A percentile compares a stretch with the other conserved stretches of the same genome.
phyloP scores from a whole-genome alignment of 2,113 vertebrate species.

The Tympanuchus pallidicinctus region DNA sequence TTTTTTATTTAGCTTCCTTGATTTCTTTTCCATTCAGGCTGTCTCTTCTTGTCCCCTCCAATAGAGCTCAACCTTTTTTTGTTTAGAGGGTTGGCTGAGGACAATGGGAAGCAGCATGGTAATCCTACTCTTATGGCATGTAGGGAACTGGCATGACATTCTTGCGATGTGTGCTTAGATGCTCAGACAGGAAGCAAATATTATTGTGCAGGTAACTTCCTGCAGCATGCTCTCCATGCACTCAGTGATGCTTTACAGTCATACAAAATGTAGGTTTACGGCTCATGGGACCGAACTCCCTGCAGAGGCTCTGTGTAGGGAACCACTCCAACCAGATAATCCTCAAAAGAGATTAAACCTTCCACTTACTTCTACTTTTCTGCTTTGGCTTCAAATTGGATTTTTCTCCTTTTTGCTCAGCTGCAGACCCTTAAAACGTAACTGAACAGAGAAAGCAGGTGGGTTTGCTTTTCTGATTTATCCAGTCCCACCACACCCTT shows the following conservation, averaged over 20 bases:
- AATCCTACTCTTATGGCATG: background rate
- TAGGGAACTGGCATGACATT: background rate
- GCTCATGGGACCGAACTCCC: background rate
- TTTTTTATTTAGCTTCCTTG: background rate
- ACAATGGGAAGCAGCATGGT: background rate
- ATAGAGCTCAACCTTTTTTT: background rate
- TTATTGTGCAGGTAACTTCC: background rate
- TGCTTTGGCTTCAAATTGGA: background rate
- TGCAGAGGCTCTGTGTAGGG: background rate
- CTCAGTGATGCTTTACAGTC: background rate
- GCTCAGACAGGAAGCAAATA: background rate
- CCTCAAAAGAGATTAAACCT: background rate
- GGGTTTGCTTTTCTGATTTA: background rate
- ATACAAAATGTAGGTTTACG: background rate
- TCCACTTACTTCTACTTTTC: background rate
- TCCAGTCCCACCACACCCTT: background rate
- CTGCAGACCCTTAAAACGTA: background rate
- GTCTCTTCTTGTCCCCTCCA: background rate
- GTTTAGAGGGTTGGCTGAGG: constrained; percentile 7
- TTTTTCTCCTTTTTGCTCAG: background rate
- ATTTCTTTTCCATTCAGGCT: constrained; percentile 24
- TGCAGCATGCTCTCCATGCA: background rate
- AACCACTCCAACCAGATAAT: background rate
- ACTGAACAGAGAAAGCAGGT: background rate
- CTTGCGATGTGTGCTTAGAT: background rate